Conservation (phyloP, 2,888 invertebrate species). For the Andrena praecox region DNA sequence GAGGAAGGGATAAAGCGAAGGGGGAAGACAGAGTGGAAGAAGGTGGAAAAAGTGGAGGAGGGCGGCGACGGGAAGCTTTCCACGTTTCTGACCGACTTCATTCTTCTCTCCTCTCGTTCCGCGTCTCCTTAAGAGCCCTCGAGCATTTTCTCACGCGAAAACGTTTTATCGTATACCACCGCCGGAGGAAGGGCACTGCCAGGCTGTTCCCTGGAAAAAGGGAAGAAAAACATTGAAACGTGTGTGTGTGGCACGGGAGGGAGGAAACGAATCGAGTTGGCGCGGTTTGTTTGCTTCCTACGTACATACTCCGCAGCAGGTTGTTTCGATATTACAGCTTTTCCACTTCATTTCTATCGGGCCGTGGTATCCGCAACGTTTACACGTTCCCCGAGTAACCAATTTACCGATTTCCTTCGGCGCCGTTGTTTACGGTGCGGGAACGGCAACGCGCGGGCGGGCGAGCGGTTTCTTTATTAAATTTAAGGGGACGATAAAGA, state of each 20-base stretch:
- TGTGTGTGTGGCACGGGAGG: neutral
- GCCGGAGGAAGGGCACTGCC: slow-evolving; percentile 28
- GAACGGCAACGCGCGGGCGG: neutral
- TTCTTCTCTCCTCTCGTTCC: slow-evolving; percentile 45
- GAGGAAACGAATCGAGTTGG: slow-evolving; percentile 44
- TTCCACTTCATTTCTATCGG: slow-evolving; percentile 52
- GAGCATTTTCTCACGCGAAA: slow-evolving; percentile 74
- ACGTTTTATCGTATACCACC: slow-evolving; percentile 62
- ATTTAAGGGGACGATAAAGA: neutral
- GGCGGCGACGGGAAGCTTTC: slow-evolving; percentile 57
- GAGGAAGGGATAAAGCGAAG: neutral
- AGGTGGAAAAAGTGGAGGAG: slow-evolving; percentile 40
- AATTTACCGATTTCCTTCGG: slow-evolving; percentile 36
- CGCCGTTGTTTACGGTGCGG: neutral
- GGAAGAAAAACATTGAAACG: slow-evolving; percentile 22
- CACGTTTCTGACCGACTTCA: slow-evolving; percentile 77
- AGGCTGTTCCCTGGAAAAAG: slow-evolving; percentile 23
- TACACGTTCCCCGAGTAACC: slow-evolving; percentile 23
- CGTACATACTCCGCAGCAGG: slow-evolving; percentile 26
- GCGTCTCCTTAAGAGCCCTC: slow-evolving; percentile 52
- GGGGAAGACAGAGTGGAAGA: slow-evolving; percentile 31
- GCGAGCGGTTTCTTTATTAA: slow-evolving; percentile 4
- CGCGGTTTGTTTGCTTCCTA: slow-evolving; percentile 51
- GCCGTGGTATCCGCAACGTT: slow-evolving; percentile 26
- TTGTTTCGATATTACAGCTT: slow-evolving; percentile 58